Evolutionary conservation across 2,113 vertebrate species (phyloP).

Genomic region (Cyprinus carpio): DNA sequence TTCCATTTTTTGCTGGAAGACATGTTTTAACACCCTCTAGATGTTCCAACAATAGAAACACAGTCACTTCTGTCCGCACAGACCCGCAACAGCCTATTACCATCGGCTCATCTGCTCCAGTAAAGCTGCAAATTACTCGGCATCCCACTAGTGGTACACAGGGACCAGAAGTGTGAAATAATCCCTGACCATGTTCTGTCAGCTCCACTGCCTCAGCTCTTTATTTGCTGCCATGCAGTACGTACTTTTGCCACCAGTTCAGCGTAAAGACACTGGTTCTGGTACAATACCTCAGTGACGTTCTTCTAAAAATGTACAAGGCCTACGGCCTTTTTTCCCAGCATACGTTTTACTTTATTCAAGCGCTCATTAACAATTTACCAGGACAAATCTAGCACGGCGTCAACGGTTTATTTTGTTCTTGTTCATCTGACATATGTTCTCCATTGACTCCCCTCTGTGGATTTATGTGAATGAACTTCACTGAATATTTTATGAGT

Average conservation of each 20-base stretch:
- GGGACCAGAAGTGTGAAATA: constrained; percentile 68
- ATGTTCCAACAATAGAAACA: constrained; percentile 62
- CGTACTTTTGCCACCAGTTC: not conserved
- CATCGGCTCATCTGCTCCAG: constrained; percentile 70
- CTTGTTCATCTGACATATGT: constrained; percentile 35
- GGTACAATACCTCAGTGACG: not conserved
- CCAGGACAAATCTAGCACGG: constrained; percentile 4
- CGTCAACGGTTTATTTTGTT: constrained; percentile 16
- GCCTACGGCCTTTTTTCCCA: not conserved
- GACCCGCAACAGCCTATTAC: constrained; percentile 42
- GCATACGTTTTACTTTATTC: not conserved
- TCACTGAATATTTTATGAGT: constrained; percentile 50
- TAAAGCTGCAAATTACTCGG: constrained; percentile 74
- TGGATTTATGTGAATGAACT: constrained; percentile 56
- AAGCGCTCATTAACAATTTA: constrained; percentile 23
- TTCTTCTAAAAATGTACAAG: not conserved
- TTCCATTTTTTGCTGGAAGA: constrained; percentile 67
- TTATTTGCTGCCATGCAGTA: not conserved
- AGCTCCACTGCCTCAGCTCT: constrained; percentile 32
- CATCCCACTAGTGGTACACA: constrained; percentile 53
- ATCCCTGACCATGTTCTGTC: constrained; percentile 56
- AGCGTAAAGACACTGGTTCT: not conserved
- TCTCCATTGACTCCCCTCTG: constrained; percentile 57
- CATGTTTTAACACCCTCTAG: constrained; percentile 71
- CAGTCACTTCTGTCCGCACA: constrained; percentile 29